These are phyloP conservation scores for Coelinius sp. DNA, from an alignment of 2,888 invertebrate genomes.

Conservation along the genomic window DNA sequence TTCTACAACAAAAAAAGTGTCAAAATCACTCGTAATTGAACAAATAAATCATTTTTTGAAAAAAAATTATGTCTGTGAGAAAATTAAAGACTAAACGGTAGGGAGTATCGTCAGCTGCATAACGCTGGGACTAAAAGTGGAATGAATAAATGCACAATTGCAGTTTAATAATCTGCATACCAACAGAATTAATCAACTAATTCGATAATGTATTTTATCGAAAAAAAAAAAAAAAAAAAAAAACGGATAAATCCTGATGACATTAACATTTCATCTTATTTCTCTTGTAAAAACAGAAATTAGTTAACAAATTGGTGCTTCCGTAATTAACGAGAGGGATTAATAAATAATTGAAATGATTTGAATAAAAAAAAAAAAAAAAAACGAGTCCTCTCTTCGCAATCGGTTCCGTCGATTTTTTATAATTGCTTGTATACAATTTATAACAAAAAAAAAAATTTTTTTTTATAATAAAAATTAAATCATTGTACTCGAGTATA, in stretches of 20 bases:
- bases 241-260: too few species aligned
- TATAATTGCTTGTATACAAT: conserved; percentile 14
- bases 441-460: not conserved
- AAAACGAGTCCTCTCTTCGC: conserved; percentile 34
- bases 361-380: conserved; percentile 11
- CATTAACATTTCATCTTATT: conserved; percentile 1
- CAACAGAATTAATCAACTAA: conserved; percentile 21
- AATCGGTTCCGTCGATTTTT: conserved; percentile 42
- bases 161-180: not conserved
- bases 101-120: conserved; percentile 1
- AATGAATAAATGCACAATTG: conserved; percentile 30
- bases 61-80: not conserved
- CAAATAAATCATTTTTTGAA: not conserved
- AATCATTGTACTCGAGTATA: not conserved
- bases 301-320: conserved; percentile 48
- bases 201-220: conserved; percentile 28
- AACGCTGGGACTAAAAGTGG: conserved; percentile 39
- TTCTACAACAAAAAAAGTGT: not conserved
- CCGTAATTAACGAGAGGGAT: conserved; percentile 37
- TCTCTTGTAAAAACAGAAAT: conserved; percentile 11
- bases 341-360: conserved; percentile 28
- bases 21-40: not conserved
- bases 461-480: not conserved
- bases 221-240: too few species aligned
- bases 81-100: conserved; percentile 8